Base-by-base conservation (phyloP, 2,888 invertebrate species). In the Adelognathus sp. region DNA sequence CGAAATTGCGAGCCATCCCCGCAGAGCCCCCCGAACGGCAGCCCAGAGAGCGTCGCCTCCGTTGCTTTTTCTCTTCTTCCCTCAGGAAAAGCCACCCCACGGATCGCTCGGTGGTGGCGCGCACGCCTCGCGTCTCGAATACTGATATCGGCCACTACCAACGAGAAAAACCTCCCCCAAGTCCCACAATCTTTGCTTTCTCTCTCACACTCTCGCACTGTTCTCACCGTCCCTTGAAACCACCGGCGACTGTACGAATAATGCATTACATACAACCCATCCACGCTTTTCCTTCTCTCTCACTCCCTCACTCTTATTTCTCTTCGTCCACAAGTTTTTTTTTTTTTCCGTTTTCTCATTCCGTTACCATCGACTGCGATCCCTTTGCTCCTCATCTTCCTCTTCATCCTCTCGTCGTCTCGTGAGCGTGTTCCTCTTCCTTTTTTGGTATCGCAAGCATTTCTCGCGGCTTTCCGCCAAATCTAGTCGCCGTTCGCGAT, bases 1-100 rank as follows among this genome's bases (percentile, higher is more conserved):
- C 90, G 88, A 91, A 91, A 91, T 90, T 91, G 90, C 91, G 87
- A 90, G 86, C 88, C 88, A 88, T 77, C 86, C 87, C 82, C 76
- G 80, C 81, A 61, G 64, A 79, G 80, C 64, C 73, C n/a, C n/a
- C n/a, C n/a, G n/a, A n/a, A n/a, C n/a, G 73, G 73, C 64, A 46
- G 50, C 16, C 61, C 61, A 73, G 79, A 79, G 71, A 79, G 75
- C 66, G 61, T 61, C 44, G 76, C 54, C 75, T 67, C 70, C 75
- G 50, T 50, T 33, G 64, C 39, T 24, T 16, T 21, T 64, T 64
- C 77, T 56, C 66, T 63, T 73, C 86, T 87, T 91, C 88, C 88
- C 90, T 86, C 86, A 88, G 90, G 90, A 90, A 89, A 88, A 90
- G 87, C 89, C 83, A 86, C 64, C 78, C 73, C n/a, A n/a, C 64